Conservation (phyloP, 2,113 vertebrate species). For the Eulemur macaco region DNA sequence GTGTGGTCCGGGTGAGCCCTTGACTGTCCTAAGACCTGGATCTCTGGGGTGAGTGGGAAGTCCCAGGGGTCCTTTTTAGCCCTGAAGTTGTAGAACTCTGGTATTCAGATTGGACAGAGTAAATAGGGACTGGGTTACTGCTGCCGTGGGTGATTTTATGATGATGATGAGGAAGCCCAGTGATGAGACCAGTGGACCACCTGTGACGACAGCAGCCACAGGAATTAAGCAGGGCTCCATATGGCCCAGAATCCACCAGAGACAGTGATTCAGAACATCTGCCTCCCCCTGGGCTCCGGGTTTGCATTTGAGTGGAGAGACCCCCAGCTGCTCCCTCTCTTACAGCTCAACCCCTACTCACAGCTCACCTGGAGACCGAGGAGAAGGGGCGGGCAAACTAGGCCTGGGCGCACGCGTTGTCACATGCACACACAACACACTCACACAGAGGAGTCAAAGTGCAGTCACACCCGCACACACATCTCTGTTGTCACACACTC, state of each 20-base stretch:
- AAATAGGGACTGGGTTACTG: not conserved
- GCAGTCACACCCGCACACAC: not conserved
- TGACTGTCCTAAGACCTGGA: not conserved
- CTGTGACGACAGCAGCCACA: fast-evolving
- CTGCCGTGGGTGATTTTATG: not conserved
- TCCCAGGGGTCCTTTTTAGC: not conserved
- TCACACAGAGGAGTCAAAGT: not conserved
- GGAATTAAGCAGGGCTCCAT: no score
- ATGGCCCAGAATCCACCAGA: not conserved
- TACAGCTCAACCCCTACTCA: not conserved
- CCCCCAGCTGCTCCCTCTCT: not conserved
- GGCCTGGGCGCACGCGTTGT: not conserved
- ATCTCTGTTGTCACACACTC: not conserved
- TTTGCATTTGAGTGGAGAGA: not conserved
- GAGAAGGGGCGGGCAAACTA: not conserved
- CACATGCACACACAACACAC: not conserved
- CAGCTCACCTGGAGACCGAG: not conserved
- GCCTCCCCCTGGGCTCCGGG: no score
- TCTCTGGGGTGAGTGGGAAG: not conserved
- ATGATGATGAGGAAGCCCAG: not conserved
- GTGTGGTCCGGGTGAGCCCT: fast-evolving
- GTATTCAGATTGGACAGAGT: not conserved
- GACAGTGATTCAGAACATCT: no score
- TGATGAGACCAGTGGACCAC: fast-evolving
- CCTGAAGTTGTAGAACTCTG: not conserved